Conservation (phyloP, 2,113 vertebrate species). For the Eurypyga helias region DNA sequence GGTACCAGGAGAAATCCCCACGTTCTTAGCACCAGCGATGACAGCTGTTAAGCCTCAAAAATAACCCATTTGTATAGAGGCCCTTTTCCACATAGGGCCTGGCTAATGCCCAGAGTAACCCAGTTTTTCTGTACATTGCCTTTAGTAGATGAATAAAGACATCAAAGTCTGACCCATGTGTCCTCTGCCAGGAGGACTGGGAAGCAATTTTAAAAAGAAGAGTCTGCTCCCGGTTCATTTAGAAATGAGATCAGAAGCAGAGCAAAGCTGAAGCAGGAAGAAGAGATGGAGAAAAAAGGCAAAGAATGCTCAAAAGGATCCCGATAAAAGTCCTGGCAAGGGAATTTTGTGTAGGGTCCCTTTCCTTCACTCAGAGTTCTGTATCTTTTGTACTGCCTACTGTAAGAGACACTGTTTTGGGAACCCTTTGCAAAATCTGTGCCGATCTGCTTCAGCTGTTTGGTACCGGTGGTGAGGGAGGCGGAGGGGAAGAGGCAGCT, state of each 20-base stretch:
- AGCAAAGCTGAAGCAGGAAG: not conserved
- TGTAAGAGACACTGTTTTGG: not conserved
- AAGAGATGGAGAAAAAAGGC: slow-evolving; percentile 5
- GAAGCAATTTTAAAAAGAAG: slow-evolving; percentile 38
- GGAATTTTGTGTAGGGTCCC: not conserved
- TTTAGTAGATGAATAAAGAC: slow-evolving; percentile 42
- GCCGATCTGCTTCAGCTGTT: not conserved
- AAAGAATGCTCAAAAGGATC: slow-evolving; percentile 16
- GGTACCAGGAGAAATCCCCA: not conserved
- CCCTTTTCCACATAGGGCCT: not conserved
- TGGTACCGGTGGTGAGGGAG: not conserved
- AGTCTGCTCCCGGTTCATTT: slow-evolving; percentile 29
- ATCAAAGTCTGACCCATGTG: not conserved
- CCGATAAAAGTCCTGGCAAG: not conserved
- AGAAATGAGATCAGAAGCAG: slow-evolving; percentile 15
- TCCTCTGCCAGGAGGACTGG: not conserved
- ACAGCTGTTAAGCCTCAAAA: not conserved
- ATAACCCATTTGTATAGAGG: not conserved
- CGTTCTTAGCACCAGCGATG: not conserved
- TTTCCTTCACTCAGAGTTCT: not conserved
- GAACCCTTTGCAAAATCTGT: not conserved
- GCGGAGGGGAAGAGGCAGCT: not conserved
- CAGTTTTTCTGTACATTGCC: slow-evolving; percentile 29
- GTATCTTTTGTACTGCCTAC: not conserved
- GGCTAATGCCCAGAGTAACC: not conserved